Base-by-base conservation (phyloP, 2,888 invertebrate genomes). In the Neoscelio sp. region DNA sequence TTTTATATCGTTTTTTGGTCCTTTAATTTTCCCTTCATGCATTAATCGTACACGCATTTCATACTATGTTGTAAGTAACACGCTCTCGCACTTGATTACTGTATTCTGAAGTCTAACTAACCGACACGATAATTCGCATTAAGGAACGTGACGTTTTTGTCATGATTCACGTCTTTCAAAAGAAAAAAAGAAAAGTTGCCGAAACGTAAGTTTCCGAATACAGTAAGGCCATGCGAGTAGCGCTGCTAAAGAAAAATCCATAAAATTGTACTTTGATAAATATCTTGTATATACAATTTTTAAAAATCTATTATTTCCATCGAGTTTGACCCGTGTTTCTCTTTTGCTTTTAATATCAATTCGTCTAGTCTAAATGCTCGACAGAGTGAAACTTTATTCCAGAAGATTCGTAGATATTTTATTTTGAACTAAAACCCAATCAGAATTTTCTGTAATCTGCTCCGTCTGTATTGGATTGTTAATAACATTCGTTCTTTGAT, bases 1-100 rank as follows among this genome's bases (percentile, higher is more conserved):
- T 80, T 71, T 70, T 71, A 65, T 80, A 76, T 76, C 58, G 76
- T 80, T 76, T 74, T 68, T 80, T 76, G 76, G 62, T 76, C 75
- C 76, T 76, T 76, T 64, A 67, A 71, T 80, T 80, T 71, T 76
- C 75, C 79, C 71, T 71, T 80, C 75, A 80, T 80, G 48, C 62
- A 75, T 80, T 68, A 74, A 74, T 74, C 75, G 75, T 76, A 70
- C 75, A 79, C 62, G 79, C 71, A 76, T 65, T 71, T 68, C 67
- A 80, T 80, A 50, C 62, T 71, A 80, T 56, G 62, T 75, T 71
- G 48, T 67, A 80, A 80, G 75, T 76, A 67, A 71, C 75, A 71
- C 79, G 79, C 75, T 76, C 71, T 76, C 75, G 75, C 67, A 79
- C 65, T 71, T 38, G 71, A 62, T 75, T 71, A 71, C 79, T 79